A percentile compares a stretch with the other conserved stretches of the same genome.
These are phyloP conservation scores for Liodrosophila aerea DNA, from an alignment of 2,888 invertebrate species.

Conservation along the genomic window DNA sequence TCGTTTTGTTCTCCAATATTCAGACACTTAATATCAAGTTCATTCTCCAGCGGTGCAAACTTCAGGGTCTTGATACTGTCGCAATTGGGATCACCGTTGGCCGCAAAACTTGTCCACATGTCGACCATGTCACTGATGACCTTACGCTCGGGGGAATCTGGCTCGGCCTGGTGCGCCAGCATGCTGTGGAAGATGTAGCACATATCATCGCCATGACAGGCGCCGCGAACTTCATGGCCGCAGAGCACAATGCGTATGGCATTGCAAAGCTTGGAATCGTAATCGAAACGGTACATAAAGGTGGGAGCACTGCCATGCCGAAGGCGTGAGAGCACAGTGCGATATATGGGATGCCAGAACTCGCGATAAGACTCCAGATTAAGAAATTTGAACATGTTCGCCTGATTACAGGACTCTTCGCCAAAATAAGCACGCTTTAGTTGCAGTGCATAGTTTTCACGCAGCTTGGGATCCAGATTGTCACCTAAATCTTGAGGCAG, in stretches of 20 bases:
- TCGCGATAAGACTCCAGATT: constrained; percentile 77
- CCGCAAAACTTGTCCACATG: constrained; percentile 80
- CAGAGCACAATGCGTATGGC: constrained; percentile 76
- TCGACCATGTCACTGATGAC: constrained; percentile 75
- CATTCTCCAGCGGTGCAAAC: constrained; percentile 59
- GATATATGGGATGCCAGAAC: constrained; percentile 81
- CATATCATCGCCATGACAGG: constrained; percentile 81
- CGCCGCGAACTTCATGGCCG: constrained; percentile 73
- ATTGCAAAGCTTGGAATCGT: constrained; percentile 78
- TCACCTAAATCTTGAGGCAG: constrained; percentile 71
- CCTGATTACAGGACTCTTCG: constrained; percentile 69
- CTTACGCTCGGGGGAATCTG: constrained; percentile 68
- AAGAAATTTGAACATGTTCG: constrained; percentile 80
- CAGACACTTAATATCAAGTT: constrained; percentile 68
- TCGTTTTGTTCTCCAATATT: constrained; percentile 75
- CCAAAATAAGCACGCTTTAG: constrained; percentile 78
- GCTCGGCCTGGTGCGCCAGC: constrained; percentile 64
- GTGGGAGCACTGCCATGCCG: constrained; percentile 74
- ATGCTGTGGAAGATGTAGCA: constrained; percentile 79
- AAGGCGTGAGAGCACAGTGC: constrained; percentile 69
- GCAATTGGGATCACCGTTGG: constrained; percentile 77
- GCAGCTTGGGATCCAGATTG: constrained; percentile 55
- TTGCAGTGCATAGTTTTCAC: constrained; percentile 62
- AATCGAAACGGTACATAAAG: constrained; percentile 81
- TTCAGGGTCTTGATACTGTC: constrained; percentile 53